Conservation (phyloP, 2,888 invertebrate genomes). For the Lycophotia porphyrea region DNA sequence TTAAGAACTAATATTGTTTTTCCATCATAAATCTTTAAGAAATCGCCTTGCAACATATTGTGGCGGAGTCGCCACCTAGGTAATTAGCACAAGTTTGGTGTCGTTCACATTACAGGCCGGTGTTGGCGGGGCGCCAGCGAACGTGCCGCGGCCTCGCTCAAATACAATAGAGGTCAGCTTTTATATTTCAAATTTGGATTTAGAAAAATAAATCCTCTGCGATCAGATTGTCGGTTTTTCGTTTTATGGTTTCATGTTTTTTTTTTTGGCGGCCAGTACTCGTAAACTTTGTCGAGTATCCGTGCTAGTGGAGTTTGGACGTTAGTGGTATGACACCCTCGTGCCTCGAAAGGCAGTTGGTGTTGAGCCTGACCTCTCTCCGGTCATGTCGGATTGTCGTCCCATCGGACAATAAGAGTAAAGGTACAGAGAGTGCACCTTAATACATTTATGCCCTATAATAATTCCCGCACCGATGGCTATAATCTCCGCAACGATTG, state of each 20-base stretch:
- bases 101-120: constrained; percentile 52
- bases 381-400: too few species aligned
- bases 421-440: too few species aligned
- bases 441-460: too few species aligned
- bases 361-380: too few species aligned
- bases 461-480: too few species aligned
- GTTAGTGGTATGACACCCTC: too few species aligned
- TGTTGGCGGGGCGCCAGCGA: constrained; percentile 58
- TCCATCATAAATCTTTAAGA: constrained; percentile 38
- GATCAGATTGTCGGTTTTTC: constrained; percentile 33
- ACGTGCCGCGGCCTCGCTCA: constrained; percentile 45
- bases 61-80: constrained; percentile 60
- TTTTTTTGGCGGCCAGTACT: constrained; percentile 10
- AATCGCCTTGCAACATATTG: constrained; percentile 54
- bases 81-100: constrained; percentile 72
- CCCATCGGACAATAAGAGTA: too few species aligned
- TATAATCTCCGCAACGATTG: too few species aligned
- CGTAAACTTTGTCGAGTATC: background rate
- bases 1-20: constrained; percentile 30
- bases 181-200: constrained; percentile 55
- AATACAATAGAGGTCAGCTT: constrained; percentile 49
- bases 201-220: constrained; percentile 44
- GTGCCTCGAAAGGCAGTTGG: too few species aligned
- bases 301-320: background rate
- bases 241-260: background rate